These are phyloP conservation scores for Characodon lateralis DNA, from an alignment of 2,797 vertebrate species.

Conservation along the genomic window DNA sequence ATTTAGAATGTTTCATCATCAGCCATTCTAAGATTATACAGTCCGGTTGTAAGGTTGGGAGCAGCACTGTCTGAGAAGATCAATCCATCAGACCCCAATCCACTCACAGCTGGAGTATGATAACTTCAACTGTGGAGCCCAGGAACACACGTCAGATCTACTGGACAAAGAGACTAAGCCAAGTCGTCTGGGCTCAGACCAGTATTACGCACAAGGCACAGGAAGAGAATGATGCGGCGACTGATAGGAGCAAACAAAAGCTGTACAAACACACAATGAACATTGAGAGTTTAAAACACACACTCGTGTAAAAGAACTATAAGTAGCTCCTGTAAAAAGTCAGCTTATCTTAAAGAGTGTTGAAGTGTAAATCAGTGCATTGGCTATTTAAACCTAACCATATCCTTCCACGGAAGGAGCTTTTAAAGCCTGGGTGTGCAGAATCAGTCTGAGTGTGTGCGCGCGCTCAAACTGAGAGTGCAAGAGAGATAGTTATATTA, in stretches of 20 bases:
- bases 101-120: neutral
- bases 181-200: neutral
- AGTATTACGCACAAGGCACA: conserved; percentile 16
- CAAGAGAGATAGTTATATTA: conserved; percentile 24
- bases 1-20: neutral
- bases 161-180: neutral
- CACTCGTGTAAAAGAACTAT: conserved; percentile 14
- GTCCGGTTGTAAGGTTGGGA: neutral
- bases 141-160: neutral
- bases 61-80: neutral
- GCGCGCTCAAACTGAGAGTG: conserved; percentile 1
- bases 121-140: neutral
- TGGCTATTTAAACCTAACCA: conserved; percentile 22
- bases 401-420: conserved; percentile 11
- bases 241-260: conserved; percentile 68
- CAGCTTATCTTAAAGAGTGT: conserved; percentile 17
- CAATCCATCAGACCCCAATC: neutral
- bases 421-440: conserved; percentile 1
- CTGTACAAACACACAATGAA: conserved; percentile 70
- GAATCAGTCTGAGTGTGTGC: conserved; percentile 17
- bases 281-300: conserved; percentile 58
- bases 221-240: conserved; percentile 58
- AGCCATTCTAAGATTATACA: neutral
- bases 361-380: conserved; percentile 28
- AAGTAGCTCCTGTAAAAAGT: conserved; percentile 24